phyloP scores from a whole-genome alignment of 2,797 vertebrate genomes.

The Graptemys geographica region DNA sequence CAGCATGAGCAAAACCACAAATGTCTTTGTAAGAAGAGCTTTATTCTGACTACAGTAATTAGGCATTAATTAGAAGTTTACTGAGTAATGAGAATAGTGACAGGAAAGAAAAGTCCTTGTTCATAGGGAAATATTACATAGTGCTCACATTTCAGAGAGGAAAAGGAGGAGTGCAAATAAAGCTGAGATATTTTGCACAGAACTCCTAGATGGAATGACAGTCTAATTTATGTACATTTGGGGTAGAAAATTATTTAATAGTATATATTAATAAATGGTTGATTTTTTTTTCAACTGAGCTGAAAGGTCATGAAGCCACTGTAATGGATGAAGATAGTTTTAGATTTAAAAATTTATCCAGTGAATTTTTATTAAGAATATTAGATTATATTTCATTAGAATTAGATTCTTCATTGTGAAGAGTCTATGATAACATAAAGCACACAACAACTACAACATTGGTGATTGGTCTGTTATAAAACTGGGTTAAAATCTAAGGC shows the following conservation, averaged over 20 bases:
- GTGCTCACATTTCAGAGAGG: not conserved
- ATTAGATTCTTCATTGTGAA: not conserved
- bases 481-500: not conserved
- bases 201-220: not conserved
- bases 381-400: not conserved
- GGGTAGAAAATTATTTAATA: not conserved
- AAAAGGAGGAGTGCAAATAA: not conserved
- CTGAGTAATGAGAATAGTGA: constrained; percentile 49
- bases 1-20: constrained; percentile 20
- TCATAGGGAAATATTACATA: not conserved
- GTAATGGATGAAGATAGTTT: not conserved
- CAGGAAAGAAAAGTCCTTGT: constrained; percentile 33
- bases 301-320: not conserved
- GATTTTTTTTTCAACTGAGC: not conserved
- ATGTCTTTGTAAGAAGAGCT: constrained; percentile 46
- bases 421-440: not conserved
- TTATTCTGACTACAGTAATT: constrained; percentile 59
- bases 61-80: constrained; percentile 64
- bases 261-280: not conserved
- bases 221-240: constrained; percentile 3
- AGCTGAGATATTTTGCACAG: constrained; percentile 9
- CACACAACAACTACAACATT: not conserved
- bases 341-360: not conserved
- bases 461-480: not conserved
- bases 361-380: not conserved